Evolutionary conservation across 1,140 invertebrate genomes (phyloP).

Genomic region (Pogonomyrmex barbatus): DNA sequence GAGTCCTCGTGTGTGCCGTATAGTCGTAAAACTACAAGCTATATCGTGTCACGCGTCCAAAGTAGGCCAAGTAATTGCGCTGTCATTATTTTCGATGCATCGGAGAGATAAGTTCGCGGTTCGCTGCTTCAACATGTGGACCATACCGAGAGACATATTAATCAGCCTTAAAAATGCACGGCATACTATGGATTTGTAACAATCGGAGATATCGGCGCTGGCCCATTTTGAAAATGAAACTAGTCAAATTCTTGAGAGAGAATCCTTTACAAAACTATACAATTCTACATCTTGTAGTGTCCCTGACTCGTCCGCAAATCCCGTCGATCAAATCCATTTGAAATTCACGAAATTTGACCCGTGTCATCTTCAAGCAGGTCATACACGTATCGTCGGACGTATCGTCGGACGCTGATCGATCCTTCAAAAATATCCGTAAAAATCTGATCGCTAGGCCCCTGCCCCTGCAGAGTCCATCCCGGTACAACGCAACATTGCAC

Average conservation of each 20-base stretch:
- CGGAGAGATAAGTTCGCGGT: not conserved
- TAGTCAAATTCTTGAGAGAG: not conserved
- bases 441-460: not conserved
- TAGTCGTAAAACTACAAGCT: not conserved
- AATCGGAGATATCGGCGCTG: not conserved
- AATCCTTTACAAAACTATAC: not conserved
- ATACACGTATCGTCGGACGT: not conserved
- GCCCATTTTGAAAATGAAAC: slow-evolving; percentile 6
- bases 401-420: slow-evolving; percentile 56
- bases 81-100: slow-evolving; percentile 12
- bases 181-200: not conserved
- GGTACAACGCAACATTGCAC: slow-evolving; percentile 51
- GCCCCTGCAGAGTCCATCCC: not conserved
- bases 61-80: slow-evolving; percentile 32
- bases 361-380: not conserved
- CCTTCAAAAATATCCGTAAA: slow-evolving; percentile 12
- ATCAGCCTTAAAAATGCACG: not conserved
- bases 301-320: not conserved
- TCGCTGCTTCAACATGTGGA: not conserved
- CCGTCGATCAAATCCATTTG: not conserved
- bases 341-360: not conserved
- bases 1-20: slow-evolving; percentile 2
- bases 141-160: not conserved
- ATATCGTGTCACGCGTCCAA: not conserved
- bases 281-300: not conserved